Base-by-base conservation (phyloP, 1,140 invertebrate genomes). In the Bombus sibiricus region DNA sequence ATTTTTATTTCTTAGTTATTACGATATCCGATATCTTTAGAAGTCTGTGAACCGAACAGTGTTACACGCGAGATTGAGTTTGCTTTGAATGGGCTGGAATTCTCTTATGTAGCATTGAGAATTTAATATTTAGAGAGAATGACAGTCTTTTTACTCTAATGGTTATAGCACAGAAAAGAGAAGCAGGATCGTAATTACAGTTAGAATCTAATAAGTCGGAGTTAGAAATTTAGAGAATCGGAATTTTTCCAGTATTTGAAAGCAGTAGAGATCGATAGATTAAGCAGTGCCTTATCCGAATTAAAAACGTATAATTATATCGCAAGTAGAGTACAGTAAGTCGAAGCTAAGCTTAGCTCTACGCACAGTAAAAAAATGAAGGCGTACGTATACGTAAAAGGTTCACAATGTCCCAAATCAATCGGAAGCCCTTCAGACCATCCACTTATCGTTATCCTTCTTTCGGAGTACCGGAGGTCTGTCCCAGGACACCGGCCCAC, bases 401-500 rank as follows among this genome's bases (percentile, higher is more conserved):
- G 4, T 39, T 18, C 13, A 18, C 5, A 13, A 15, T 15, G 13
- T 32, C 62, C 12, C 15, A 28, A 25, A 4, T 13, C 5, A 15
- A 32, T 15, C 0, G n/a, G 2, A 64, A 32, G 13, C 18, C 6
- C 2, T 18, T 68, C 6, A 1, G 32, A 68, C 32, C 18, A 68
- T 34, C 12, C 62, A 32, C 0, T 32, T 34, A 37, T 68, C 34
- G 66, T 68, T 9, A 10, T 22, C 18, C 66, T 34, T 34, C 18
- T 68, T 3, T 22, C 18, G 9, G 8, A 34, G 22, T 13, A 12
- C 4, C 25, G 13, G 10, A 62, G 28, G 37, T 75, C 53, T 39
- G 43, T 32, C n/a, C n/a, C 43, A 73, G 72, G 73, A 78, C 66
- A 47, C 32, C 64, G n/a, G 69, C 43, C 43, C 37, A 47, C 84